These are phyloP conservation scores for Pantherophis vulpinus DNA, from an alignment of 2,797 vertebrate genomes.

Conservation along the genomic window DNA sequence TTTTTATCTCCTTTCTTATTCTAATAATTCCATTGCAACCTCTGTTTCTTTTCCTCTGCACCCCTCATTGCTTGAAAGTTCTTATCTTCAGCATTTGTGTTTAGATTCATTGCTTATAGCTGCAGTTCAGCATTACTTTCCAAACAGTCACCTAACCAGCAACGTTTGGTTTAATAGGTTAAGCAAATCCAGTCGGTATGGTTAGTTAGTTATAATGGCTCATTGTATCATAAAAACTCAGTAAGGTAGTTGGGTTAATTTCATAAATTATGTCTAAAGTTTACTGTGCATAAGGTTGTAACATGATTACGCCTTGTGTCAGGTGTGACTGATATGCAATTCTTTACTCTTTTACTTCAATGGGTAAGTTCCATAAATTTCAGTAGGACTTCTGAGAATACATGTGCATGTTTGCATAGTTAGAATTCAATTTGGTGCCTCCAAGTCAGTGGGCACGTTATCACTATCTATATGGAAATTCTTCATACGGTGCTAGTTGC, in stretches of 20 bases:
- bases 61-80: background rate
- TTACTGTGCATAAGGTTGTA: background rate
- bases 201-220: background rate
- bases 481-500: constrained; percentile 8
- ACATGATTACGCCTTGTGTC: background rate
- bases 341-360: background rate
- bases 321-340: background rate
- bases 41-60: background rate
- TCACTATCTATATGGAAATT: background rate
- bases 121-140: background rate
- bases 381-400: background rate
- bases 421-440: background rate
- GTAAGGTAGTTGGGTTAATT: background rate
- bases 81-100: background rate
- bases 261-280: background rate
- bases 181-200: background rate
- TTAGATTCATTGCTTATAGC: background rate
- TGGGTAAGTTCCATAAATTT: background rate
- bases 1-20: background rate
- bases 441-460: background rate
- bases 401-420: background rate
- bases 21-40: background rate
- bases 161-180: background rate
- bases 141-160: background rate
- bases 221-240: background rate